phyloP scores from a whole-genome alignment of 2,797 vertebrate genomes.

The Tiaroga cobitis region DNA sequence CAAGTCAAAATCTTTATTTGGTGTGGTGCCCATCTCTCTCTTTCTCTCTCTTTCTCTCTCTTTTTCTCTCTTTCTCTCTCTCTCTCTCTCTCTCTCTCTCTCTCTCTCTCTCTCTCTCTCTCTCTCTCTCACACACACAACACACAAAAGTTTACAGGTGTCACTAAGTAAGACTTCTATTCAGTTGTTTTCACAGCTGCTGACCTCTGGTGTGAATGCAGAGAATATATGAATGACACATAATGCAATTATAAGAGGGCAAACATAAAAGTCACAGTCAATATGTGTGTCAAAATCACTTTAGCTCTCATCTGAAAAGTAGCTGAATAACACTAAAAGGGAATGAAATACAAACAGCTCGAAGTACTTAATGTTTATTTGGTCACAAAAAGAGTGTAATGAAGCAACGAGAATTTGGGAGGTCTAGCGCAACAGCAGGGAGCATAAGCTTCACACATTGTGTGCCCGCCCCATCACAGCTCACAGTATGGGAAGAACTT shows the following conservation, averaged over 20 bases:
- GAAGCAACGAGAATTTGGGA: neutral
- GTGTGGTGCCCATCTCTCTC: too few species aligned
- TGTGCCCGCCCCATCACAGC: neutral
- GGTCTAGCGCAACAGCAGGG: neutral
- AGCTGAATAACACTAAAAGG: neutral
- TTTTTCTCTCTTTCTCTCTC: too few species aligned
- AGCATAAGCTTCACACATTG: neutral
- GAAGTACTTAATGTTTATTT: neutral
- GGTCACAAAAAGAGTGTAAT: constrained; percentile 1
- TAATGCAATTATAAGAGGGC: neutral
- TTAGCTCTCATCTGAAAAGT: neutral
- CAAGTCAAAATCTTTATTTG: neutral
- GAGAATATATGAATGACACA: neutral
- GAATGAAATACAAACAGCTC: neutral
- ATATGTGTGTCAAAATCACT: neutral
- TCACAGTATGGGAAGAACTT: constrained; percentile 28
- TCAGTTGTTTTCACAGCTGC: constrained; percentile 4
- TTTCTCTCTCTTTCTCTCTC: too few species aligned
- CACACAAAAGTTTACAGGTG: neutral
- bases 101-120: neutral
- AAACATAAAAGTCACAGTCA: neutral
- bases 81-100: too few species aligned
- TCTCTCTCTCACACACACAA: neutral
- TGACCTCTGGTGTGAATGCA: neutral
- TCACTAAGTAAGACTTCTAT: neutral